These are phyloP conservation scores for Cyprinus carpio DNA, from an alignment of 2,113 vertebrate genomes.

Conservation along the genomic window DNA sequence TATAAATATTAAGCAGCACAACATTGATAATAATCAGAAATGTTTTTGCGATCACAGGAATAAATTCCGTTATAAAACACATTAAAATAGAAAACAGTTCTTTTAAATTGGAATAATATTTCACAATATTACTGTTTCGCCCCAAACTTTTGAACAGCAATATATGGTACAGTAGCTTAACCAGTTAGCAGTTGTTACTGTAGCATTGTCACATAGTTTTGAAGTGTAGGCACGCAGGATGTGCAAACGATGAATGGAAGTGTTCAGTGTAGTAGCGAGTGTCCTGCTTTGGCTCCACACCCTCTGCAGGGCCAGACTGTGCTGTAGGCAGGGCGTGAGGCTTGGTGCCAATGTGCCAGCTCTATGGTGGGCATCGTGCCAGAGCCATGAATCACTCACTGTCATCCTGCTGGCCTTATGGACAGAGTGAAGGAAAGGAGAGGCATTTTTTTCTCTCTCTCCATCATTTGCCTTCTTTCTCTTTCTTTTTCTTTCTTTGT, in stretches of 20 bases:
- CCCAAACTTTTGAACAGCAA: background rate
- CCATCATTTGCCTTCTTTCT: conserved; percentile 61
- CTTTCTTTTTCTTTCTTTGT: conserved; percentile 26
- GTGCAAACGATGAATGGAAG: background rate
- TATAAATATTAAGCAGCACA: background rate
- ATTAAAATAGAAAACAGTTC: background rate
- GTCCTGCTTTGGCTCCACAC: conserved; percentile 18
- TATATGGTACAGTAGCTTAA: background rate
- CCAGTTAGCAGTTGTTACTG: background rate
- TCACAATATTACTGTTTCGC: background rate
- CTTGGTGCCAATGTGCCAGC: conserved; percentile 46
- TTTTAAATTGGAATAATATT: background rate
- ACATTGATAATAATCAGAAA: background rate
- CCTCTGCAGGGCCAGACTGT: conserved; percentile 30
- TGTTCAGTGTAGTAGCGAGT: conserved; percentile 6
- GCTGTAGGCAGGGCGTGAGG: conserved; percentile 22
- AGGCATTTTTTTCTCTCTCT: conserved; percentile 69
- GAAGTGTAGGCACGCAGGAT: background rate
- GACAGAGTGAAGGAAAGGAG: conserved; percentile 35
- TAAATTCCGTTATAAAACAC: background rate
- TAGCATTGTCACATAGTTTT: background rate
- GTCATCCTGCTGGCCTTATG: conserved; percentile 45
- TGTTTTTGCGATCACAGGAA: background rate
- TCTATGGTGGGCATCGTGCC: conserved; percentile 30
- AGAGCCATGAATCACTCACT: conserved; percentile 52